Evolutionary conservation across 2,797 vertebrate genomes (phyloP).

Genomic region (Kryptolebias ocellatus): DNA sequence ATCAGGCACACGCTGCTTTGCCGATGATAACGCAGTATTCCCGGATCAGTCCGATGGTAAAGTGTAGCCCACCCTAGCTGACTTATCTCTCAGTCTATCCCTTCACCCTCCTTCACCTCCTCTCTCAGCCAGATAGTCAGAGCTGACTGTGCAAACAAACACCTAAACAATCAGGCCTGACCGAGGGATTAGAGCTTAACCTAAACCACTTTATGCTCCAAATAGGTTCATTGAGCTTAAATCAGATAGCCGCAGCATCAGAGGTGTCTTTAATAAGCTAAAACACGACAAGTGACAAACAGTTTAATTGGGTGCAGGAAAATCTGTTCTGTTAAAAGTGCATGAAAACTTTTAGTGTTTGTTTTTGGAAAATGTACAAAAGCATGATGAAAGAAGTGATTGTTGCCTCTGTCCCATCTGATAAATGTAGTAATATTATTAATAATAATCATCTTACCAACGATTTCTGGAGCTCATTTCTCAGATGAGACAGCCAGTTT

Average conservation of each 20-base stretch:
- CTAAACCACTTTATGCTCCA: slow-evolving; percentile 28
- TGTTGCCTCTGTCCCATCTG: slow-evolving; percentile 59
- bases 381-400: slow-evolving; percentile 71
- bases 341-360: slow-evolving; percentile 65
- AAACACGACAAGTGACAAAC: slow-evolving; percentile 19
- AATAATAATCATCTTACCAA: too few relatives aligned
- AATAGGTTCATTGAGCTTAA: slow-evolving; percentile 28
- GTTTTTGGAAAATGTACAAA: slow-evolving; percentile 64
- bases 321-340: slow-evolving; percentile 57
- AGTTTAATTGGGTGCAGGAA: slow-evolving; percentile 19
- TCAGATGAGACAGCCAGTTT: slow-evolving; percentile 59
- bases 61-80: slow-evolving; percentile 87
- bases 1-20: slow-evolving; percentile 99
- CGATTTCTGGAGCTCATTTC: slow-evolving; percentile 6
- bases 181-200: slow-evolving; percentile 24
- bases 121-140: slow-evolving; percentile 73
- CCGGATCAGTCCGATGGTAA: slow-evolving; percentile 98
- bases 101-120: slow-evolving; percentile 80
- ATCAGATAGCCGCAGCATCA: slow-evolving; percentile 27
- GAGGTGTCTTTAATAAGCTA: slow-evolving; percentile 29
- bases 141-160: slow-evolving; percentile 57
- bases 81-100: slow-evolving; percentile 81
- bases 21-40: slow-evolving; percentile 98
- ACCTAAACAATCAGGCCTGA: slow-evolving; percentile 61
- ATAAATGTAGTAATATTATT: slow-evolving; percentile 10